Conservation (phyloP, 2,797 vertebrate species). For the Sphaeramia orbicularis region DNA sequence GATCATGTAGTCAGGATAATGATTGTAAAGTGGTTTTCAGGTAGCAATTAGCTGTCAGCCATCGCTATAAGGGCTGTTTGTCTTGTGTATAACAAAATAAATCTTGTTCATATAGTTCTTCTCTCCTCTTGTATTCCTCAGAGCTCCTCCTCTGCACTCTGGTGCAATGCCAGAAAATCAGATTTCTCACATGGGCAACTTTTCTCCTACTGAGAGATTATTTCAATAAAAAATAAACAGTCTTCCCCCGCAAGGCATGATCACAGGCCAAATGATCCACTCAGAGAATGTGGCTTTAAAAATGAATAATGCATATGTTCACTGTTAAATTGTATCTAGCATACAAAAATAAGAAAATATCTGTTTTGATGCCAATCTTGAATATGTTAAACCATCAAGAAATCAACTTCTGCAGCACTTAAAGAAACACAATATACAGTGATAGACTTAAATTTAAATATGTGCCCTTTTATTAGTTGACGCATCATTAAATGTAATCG, state of each 20-base stretch:
- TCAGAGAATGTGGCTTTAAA: constrained; percentile 78
- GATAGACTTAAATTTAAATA: no score
- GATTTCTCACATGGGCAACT: constrained; percentile 83
- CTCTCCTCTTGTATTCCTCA: constrained; percentile 48
- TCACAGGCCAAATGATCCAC: constrained; percentile 80
- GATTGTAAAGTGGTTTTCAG: constrained; percentile 72
- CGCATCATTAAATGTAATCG: constrained; percentile 13
- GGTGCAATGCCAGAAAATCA: constrained; percentile 80
- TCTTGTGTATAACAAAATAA: constrained; percentile 69
- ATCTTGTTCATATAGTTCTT: constrained; percentile 46
- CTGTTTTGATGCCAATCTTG: constrained; percentile 49
- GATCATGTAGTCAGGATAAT: constrained; percentile 69
- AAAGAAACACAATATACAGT: constrained; percentile 5
- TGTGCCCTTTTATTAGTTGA: not conserved
- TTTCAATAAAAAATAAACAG: constrained; percentile 85
- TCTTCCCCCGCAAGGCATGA: constrained; percentile 79
- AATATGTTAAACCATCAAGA: constrained; percentile 58
- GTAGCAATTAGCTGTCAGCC: constrained; percentile 71
- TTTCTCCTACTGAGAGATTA: constrained; percentile 80
- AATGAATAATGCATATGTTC: constrained; percentile 81
- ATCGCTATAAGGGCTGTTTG: constrained; percentile 49
- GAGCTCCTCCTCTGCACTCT: constrained; percentile 73
- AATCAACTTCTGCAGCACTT: constrained; percentile 26
- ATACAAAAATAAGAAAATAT: constrained; percentile 38
- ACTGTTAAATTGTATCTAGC: constrained; percentile 67